Base-by-base conservation (phyloP, 2,797 vertebrate genomes). In the Cheirogaleus major region DNA sequence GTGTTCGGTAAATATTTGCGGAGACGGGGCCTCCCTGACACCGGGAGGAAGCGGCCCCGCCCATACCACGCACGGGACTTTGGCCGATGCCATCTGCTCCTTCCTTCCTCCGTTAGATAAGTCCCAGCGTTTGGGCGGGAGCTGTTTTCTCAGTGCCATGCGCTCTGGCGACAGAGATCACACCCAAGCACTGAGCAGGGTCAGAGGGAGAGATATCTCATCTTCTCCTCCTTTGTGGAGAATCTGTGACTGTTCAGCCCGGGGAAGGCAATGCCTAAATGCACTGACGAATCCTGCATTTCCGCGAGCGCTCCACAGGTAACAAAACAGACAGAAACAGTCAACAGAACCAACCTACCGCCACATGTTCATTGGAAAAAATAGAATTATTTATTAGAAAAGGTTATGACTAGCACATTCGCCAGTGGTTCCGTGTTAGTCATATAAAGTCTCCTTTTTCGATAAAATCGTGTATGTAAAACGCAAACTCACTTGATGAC, bases 111-210 rank as follows among this genome's bases (percentile, higher is more conserved):
- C n/a, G n/a, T 10, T 9, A 13, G 59, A 63, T 84, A 23, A 80
- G 57, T 22, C 4, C 0, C 2, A 1, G 2, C 1, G 9, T 2
- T 11, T 4, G 8, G 50, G n/a, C 25, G 30, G 10, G 63, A 35
- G 10, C 5, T 38, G 5, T 23, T 35, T 11, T 2, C 50, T 25
- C 48, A 1, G 0, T 43, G 75, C 25, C 13, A 0, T 6, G 27
- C 41, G 35, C 59, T 84, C 79, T 4, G 1, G 7, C 11, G 38
- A 8, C 45, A 81, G 83, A 76, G 70, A 23, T 6, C 27, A 4
- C 4, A 13, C 23, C 1, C 13, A 22, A 4, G n/a, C 3, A 0
- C 0, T 13, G 50, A 17, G 7, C 3, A 10, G 55, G 10, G 15
- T 5, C 18, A 1, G 57, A 13, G 27, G 57, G 38, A 45, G 41